These are phyloP conservation scores for Timandra comae DNA, from an alignment of 2,888 invertebrate species.

Conservation along the genomic window DNA sequence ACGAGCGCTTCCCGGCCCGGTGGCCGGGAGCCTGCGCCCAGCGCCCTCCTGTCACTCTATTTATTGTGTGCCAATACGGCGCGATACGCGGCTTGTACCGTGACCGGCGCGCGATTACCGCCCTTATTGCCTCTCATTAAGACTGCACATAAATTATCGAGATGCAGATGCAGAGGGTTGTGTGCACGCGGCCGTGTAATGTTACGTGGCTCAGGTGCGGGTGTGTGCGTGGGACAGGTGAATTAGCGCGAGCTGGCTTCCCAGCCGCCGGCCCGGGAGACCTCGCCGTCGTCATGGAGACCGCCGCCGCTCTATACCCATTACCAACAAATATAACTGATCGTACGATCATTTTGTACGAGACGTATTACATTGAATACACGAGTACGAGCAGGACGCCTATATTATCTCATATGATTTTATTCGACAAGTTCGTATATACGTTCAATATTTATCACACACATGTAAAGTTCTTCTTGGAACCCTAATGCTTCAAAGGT, in stretches of 20 bases:
- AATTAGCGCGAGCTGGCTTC: slow-evolving; percentile 45
- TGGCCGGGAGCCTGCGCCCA: slow-evolving; percentile 40
- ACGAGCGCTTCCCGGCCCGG: slow-evolving; percentile 46
- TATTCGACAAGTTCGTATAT: too few relatives aligned
- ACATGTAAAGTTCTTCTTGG: too few relatives aligned
- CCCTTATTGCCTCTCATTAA: slow-evolving; percentile 35
- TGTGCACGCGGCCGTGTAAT: slow-evolving; percentile 49
- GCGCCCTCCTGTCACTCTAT: slow-evolving; percentile 34
- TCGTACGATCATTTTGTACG: too few relatives aligned
- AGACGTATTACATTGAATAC: too few relatives aligned
- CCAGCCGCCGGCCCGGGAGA: slow-evolving; percentile 48
- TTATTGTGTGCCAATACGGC: slow-evolving; percentile 33
- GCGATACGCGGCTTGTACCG: slow-evolving; percentile 21
- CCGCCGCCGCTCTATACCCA: slow-evolving; percentile 45
- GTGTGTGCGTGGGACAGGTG: slow-evolving; percentile 52
- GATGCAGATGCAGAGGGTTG: slow-evolving; percentile 34
- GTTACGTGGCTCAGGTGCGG: slow-evolving; percentile 32
- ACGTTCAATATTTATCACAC: too few relatives aligned
- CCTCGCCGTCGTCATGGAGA: slow-evolving; percentile 58
- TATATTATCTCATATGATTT: too few relatives aligned
- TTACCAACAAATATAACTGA: slow-evolving; percentile 9
- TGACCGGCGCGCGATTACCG: slow-evolving; percentile 13
- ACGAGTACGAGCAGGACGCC: too few relatives aligned
- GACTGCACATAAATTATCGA: slow-evolving; percentile 29
- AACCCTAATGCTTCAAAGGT: too few relatives aligned